Percentiles rank a stretch among this genome's conserved stretches.
These are phyloP conservation scores for Laterallus jamaicensis DNA, from an alignment of 2,113 vertebrate species.

Conservation along the genomic window DNA sequence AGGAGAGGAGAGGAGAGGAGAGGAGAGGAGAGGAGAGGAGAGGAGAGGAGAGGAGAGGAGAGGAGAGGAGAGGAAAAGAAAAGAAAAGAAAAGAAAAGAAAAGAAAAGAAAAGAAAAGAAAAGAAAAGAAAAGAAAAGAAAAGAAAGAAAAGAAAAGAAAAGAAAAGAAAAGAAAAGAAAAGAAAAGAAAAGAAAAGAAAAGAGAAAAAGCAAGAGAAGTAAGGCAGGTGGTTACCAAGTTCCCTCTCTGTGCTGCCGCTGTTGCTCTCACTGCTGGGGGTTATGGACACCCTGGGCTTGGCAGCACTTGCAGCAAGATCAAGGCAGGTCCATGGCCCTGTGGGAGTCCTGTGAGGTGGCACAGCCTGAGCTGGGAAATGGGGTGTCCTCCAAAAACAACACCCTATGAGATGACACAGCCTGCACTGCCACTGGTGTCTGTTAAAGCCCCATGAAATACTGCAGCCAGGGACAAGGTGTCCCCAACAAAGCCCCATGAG, in stretches of 20 bases:
- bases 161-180: too few relatives aligned
- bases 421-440: neutral
- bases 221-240: fast-evolving
- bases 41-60: too few relatives aligned
- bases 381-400: neutral
- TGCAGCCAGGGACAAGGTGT: neutral
- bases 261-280: neutral
- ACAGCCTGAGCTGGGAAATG: neutral
- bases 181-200: too few relatives aligned
- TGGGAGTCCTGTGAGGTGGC: neutral
- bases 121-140: too few relatives aligned
- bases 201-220: neutral
- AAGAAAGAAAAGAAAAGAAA: too few relatives aligned
- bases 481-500: neutral
- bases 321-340: neutral
- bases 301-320: fast-evolving
- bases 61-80: neutral
- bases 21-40: neutral
- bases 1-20: neutral
- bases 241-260: neutral
- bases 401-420: neutral
- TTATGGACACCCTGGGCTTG: fast-evolving
- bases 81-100: too few relatives aligned
- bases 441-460: neutral
- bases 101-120: too few relatives aligned